Base-by-base conservation (phyloP, 2,888 invertebrate species). In the Drosophila paramelanica region DNA sequence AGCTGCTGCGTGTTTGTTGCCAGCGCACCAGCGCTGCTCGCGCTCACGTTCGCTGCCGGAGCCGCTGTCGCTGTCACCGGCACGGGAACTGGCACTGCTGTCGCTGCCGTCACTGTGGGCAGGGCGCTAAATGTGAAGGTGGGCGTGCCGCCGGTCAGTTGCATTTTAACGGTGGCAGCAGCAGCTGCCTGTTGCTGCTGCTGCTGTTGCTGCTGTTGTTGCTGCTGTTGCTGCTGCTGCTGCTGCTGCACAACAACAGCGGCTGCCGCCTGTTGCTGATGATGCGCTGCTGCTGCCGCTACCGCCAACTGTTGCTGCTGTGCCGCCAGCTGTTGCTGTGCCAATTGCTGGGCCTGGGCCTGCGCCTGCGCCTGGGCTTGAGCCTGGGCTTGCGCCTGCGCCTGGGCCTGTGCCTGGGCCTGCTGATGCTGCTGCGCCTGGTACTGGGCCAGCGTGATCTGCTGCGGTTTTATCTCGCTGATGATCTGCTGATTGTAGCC, bases 401-500 rank as follows among this genome's bases (percentile, higher is more conserved):
- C 90, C 57, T 89, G 67, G 0, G 76, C 76, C 11, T 84, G 88
- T 0, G 73, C 73, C 62, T 78, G 77, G 11, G 73, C 79, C 52
- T 91, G 87, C 67, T 90, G 86, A 56, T 91, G 90, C 65, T 91
- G 91, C 68, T 91, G 91, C 39, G 91, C 91, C 77, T 91, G 91
- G 53, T 91, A 91, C 67, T 91, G 91, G 3, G 91, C 91, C 62
- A 90, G 64, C 2, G 91, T 90, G 10, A 91, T 91, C 56, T 91
- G 90, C 67, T 91, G 91, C 1, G 90, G 86, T 65, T 91, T 91
- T 23, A 91, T 90, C 71, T 91, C 91, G 61, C 91, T 90, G 51
- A 91, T 91, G 50, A 91, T 91, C 72, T 91, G 92, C 62, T 91
- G 92, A 73, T 91, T 91, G 65, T 90, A 91, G 53, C 90, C 88